A percentile compares a stretch with the other conserved stretches of the same genome.
Conservation (phyloP, 2,888 invertebrate genomes). For the Dolomedes plantarius region DNA sequence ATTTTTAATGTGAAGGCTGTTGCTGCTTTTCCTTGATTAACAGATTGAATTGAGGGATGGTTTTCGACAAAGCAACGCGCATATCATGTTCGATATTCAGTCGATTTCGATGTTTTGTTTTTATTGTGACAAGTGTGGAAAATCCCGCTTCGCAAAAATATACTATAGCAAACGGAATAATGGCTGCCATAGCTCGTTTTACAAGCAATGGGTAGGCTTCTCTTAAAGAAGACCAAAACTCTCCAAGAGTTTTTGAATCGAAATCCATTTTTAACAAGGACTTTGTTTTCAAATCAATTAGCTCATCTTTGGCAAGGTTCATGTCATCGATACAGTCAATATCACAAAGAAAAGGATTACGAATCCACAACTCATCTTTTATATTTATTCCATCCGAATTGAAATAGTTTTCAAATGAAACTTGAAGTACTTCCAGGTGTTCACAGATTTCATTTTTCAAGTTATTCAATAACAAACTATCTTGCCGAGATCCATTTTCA, state of each 20-base stretch:
- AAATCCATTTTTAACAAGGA: constrained; percentile 44
- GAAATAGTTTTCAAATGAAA: too few species aligned
- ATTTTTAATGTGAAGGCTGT: constrained; percentile 46
- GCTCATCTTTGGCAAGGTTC: constrained; percentile 49
- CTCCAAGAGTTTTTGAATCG: constrained; percentile 11
- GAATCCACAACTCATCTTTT: constrained; percentile 54
- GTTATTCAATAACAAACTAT: too few species aligned
- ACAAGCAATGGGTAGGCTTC: constrained; percentile 59
- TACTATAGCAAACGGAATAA: constrained; percentile 59
- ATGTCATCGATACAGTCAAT: constrained; percentile 59
- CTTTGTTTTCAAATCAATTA: constrained; percentile 49
- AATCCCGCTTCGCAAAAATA: constrained; percentile 52
- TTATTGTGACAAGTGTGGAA: constrained; percentile 57
- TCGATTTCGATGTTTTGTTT: constrained; percentile 56
- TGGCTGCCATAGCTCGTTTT: constrained; percentile 56
- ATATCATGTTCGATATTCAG: constrained; percentile 49
- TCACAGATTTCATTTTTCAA: too few species aligned
- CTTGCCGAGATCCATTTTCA: constrained; percentile 14
- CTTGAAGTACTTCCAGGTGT: too few species aligned
- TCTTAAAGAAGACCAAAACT: constrained; percentile 15
- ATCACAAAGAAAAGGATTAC: constrained; percentile 59
- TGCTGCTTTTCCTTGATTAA: constrained; percentile 51
- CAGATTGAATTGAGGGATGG: constrained; percentile 48
- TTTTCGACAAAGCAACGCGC: constrained; percentile 49
- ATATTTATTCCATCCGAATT: too few species aligned